phyloP scores from a whole-genome alignment of 2,888 invertebrate genomes.

The Chloroclystis v-ata region DNA sequence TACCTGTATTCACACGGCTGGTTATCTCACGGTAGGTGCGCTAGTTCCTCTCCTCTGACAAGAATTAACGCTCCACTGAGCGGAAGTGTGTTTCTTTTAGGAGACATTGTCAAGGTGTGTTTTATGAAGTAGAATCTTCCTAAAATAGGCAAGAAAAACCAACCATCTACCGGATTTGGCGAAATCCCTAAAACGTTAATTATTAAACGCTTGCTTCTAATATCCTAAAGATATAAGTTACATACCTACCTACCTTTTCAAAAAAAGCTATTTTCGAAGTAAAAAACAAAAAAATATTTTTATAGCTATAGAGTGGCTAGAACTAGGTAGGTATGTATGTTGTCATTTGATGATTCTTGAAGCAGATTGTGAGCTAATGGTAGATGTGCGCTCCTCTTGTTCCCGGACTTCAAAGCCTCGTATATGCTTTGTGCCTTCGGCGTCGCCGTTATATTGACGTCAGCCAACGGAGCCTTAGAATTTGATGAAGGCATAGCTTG shows the following conservation, averaged over 20 bases:
- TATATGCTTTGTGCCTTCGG: constrained; percentile 15
- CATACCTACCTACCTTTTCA: no score
- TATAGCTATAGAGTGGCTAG: no score
- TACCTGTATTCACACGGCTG: constrained; percentile 16
- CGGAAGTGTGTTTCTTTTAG: constrained; percentile 55
- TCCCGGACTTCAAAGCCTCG: constrained; percentile 15
- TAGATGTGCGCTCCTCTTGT: neutral
- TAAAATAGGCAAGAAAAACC: no score
- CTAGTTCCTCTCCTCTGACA: constrained; percentile 44
- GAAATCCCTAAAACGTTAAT: no score
- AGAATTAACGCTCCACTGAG: constrained; percentile 58
- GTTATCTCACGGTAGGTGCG: constrained; percentile 31
- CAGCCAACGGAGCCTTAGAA: neutral
- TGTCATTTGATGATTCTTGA: neutral
- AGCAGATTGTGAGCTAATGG: no score
- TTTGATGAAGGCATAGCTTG: neutral
- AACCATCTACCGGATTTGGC: no score
- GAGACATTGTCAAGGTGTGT: constrained; percentile 29
- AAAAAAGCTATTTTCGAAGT: no score
- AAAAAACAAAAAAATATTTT: no score
- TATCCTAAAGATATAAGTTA: no score
- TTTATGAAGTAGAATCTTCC: neutral
- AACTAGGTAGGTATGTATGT: no score
- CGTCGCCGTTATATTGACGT: constrained; percentile 1
- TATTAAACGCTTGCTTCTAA: no score